A percentile compares a stretch with the other conserved stretches of the same genome.
These are phyloP conservation scores for Anthopleura xanthogrammica DNA, from an alignment of 92 coral and sea anemone species.

Conservation along the genomic window DNA sequence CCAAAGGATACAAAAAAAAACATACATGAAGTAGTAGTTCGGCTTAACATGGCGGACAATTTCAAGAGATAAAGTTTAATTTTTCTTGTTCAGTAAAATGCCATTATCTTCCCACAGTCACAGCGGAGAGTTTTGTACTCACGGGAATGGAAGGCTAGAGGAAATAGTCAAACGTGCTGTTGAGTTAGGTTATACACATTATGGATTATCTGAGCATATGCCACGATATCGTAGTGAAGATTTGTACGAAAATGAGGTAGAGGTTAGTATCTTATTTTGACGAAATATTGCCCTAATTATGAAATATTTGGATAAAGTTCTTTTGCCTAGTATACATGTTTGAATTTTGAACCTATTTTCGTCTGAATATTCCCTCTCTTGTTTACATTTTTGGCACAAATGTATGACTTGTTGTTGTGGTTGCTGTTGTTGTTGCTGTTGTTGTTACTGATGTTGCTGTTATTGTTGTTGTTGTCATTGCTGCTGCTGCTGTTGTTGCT, in stretches of 20 bases:
- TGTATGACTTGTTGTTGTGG: background rate
- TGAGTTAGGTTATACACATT: slow-evolving; percentile 60
- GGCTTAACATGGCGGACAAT: background rate
- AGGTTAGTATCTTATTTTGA: slow-evolving; percentile 23
- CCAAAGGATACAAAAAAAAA: background rate
- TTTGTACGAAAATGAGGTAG: slow-evolving; percentile 61
- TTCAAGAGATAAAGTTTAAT: background rate
- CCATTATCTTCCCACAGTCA: slow-evolving; percentile 70
- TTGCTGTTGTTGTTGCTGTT: too few relatives aligned
- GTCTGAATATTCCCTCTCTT: background rate
- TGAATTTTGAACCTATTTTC: background rate
- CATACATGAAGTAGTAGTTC: background rate
- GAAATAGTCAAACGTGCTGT: slow-evolving; percentile 57
- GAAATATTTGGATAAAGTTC: background rate
- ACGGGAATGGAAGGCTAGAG: slow-evolving; percentile 57
- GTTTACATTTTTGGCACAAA: background rate
- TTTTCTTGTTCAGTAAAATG: slow-evolving; percentile 14
- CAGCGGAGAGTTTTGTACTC: slow-evolving; percentile 77
- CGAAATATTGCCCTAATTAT: background rate
- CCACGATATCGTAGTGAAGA: slow-evolving; percentile 53
- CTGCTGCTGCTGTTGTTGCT: background rate
- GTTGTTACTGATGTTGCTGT: too few relatives aligned
- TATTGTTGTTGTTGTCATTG: too few relatives aligned
- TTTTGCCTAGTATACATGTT: background rate
- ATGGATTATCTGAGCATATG: slow-evolving; percentile 75